phyloP scores from a whole-genome alignment of 2,113 vertebrate species.

The Pollachius pollachius region DNA sequence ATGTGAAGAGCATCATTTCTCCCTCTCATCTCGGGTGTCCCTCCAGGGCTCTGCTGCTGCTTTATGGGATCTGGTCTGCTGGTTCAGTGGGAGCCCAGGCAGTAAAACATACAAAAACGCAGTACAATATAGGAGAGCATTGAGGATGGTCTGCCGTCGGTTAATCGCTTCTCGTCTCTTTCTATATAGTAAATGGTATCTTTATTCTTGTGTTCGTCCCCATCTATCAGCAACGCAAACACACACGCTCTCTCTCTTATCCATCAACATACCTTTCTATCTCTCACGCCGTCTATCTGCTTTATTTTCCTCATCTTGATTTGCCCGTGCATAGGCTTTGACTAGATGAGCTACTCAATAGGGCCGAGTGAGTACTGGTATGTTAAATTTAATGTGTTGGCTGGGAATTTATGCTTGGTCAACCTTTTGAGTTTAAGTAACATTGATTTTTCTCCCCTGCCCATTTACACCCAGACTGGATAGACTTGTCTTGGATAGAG shows the following conservation, averaged over 20 bases:
- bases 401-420: constrained; percentile 22
- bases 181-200: neutral
- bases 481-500: too few species aligned
- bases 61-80: constrained; percentile 22
- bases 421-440: constrained; percentile 34
- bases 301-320: constrained; percentile 12
- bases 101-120: neutral
- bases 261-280: too few species aligned
- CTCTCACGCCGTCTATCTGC: neutral
- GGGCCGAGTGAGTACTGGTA: neutral
- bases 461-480: neutral
- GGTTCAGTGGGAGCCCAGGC: constrained; percentile 5
- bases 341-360: constrained; percentile 16
- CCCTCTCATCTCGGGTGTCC: constrained; percentile 35
- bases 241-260: too few species aligned
- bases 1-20: constrained; percentile 29
- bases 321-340: constrained; percentile 16
- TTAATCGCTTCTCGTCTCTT: neutral
- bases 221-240: neutral
- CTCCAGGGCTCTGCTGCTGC: constrained; percentile 34
- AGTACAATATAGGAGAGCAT: neutral
- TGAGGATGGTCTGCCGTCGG: too few species aligned
- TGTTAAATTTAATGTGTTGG: constrained; percentile 16
- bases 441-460: constrained; percentile 11
- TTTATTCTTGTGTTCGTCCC: neutral